Conservation (phyloP, 53 echinoderm and acorn worm species). For the Patiria pectinifera region DNA sequence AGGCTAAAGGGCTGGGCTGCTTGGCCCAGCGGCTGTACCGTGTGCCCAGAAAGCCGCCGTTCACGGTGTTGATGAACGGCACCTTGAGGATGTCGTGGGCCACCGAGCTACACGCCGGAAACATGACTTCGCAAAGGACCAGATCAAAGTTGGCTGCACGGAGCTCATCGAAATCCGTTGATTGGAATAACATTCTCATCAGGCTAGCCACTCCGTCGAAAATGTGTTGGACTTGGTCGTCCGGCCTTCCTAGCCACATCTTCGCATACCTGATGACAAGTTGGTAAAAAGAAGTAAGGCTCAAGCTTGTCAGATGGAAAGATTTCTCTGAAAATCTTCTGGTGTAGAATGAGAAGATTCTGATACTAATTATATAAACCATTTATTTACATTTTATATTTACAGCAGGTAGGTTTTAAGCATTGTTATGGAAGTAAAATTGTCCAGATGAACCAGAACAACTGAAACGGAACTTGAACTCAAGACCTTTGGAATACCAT, state of each 20-base stretch:
- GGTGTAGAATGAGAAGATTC: no score
- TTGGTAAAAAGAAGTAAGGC: not conserved
- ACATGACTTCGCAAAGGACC: slow-evolving; percentile 52
- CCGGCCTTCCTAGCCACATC: slow-evolving; percentile 25
- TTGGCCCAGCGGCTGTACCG: slow-evolving; percentile 42
- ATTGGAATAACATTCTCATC: not conserved
- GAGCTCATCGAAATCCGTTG: slow-evolving; percentile 27
- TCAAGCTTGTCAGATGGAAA: no score
- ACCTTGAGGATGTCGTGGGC: slow-evolving; percentile 50
- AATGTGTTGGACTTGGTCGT: not conserved
- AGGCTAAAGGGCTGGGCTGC: slow-evolving; percentile 61
- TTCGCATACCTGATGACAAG: slow-evolving; percentile 29
- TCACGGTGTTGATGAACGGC: slow-evolving; percentile 49
- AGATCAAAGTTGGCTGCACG: slow-evolving; percentile 46
- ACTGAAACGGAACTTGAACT: not conserved
- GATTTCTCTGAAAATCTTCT: no score
- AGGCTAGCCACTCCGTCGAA: not conserved
- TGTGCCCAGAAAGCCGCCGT: slow-evolving; percentile 48
- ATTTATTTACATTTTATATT: no score
- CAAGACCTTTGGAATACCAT: no score
- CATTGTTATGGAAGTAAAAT: no score
- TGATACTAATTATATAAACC: no score
- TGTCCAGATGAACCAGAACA: no score
- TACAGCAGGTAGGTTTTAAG: no score
- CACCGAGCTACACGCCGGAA: slow-evolving; percentile 6